Evolutionary conservation across 2,888 invertebrate species (phyloP).

Genomic region (Globia sparganii): DNA sequence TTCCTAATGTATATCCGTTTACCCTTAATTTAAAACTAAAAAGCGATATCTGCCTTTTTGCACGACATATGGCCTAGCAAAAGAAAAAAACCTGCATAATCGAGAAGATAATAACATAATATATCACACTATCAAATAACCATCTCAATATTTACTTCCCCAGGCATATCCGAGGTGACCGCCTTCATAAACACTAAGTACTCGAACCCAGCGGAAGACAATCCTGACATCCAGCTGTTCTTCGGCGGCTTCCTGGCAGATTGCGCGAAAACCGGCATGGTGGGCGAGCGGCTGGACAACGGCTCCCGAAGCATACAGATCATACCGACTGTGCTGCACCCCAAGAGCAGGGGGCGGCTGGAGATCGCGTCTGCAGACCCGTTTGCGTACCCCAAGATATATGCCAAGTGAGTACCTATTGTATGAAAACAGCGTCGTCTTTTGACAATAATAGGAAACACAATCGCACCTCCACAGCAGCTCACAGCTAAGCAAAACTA

Average conservation of each 20-base stretch:
- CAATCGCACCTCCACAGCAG: not conserved
- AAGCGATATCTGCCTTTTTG: not conserved
- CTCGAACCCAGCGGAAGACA: conserved; percentile 93
- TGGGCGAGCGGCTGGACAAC: conserved; percentile 94
- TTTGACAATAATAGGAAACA: not conserved
- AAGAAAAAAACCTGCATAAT: not conserved
- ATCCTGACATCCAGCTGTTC: conserved; percentile 96
- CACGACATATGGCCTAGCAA: not conserved
- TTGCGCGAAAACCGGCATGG: conserved; percentile 96
- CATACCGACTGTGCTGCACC: conserved; percentile 95
- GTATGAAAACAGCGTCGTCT: no score
- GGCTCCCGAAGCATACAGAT: conserved; percentile 92
- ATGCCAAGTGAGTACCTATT: conserved; percentile 93
- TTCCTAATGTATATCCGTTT: not conserved
- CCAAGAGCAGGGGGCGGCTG: conserved; percentile 95
- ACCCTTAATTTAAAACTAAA: not conserved
- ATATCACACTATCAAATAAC: not conserved
- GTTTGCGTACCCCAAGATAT: conserved; percentile 94
- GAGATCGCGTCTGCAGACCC: conserved; percentile 95
- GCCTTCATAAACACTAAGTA: conserved; percentile 95
- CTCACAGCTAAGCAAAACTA: no score
- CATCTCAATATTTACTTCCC: conserved; percentile 17
- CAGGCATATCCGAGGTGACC: conserved; percentile 95
- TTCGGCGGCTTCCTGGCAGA: conserved; percentile 96
- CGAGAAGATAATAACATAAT: no score